phyloP scores from a whole-genome alignment of 1,140 invertebrate species.

The Bombus picipes region DNA sequence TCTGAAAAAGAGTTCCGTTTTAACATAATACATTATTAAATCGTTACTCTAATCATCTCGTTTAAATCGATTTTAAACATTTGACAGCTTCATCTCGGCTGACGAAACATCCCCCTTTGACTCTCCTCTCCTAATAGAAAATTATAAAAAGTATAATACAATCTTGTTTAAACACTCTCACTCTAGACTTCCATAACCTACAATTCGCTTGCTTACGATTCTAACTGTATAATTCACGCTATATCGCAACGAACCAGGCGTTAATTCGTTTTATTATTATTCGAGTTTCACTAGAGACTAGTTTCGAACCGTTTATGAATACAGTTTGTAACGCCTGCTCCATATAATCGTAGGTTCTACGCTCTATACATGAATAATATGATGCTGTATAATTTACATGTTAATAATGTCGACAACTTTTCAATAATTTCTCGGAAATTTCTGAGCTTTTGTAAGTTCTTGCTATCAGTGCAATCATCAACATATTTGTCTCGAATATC shows the following conservation, averaged over 20 bases:
- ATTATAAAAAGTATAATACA: conserved; percentile 69
- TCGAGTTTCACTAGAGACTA: conserved; percentile 23
- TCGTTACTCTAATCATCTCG: conserved; percentile 33
- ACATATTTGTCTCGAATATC: neutral
- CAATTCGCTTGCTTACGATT: conserved; percentile 6
- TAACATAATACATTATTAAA: conserved; percentile 38
- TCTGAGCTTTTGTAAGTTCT: conserved; percentile 3
- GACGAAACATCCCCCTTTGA: conserved; percentile 16
- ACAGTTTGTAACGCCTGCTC: conserved; percentile 30
- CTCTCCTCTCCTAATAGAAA: conserved; percentile 62
- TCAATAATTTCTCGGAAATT: conserved; percentile 21
- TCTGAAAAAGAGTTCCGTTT: conserved; percentile 35
- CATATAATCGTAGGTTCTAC: conserved; percentile 49
- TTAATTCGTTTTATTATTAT: neutral
- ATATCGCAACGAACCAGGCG: conserved; percentile 18
- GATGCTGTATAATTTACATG: conserved; percentile 65
- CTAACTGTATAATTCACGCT: conserved; percentile 38
- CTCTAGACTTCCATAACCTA: conserved; percentile 24
- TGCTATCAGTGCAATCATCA: conserved; percentile 4
- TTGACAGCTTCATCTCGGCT: neutral
- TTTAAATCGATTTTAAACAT: conserved; percentile 22
- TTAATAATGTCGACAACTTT: conserved; percentile 41
- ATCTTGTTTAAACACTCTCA: conserved; percentile 42
- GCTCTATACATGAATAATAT: conserved; percentile 63
- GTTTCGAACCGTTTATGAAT: conserved; percentile 19